Base-by-base conservation (phyloP, 1,140 invertebrate genomes). In the Heliconius melpomene region DNA sequence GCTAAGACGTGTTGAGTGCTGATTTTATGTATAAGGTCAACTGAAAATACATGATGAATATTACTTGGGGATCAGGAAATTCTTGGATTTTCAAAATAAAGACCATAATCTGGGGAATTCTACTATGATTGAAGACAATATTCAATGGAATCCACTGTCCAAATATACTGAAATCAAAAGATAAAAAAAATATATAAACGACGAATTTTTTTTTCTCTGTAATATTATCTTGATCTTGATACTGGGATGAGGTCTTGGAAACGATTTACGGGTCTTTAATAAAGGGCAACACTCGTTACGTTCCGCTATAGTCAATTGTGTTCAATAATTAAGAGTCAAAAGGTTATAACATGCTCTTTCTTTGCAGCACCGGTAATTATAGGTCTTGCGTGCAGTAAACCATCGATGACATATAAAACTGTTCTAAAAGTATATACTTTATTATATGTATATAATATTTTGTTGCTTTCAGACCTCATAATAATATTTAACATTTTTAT, bases 251-350 rank as follows among this genome's bases (percentile, higher is more conserved):
- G 26, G 57, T 84, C 82, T 87, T 75, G 79, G 80, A 86, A 89
- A 86, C 90, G 85, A 91, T 90, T 91, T 89, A 89, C 83, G 88
- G 84, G 78, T 84, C 82, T 84, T 87, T 85, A 91, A 86, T 89
- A 91, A 91, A 90, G 85, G 87, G 84, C 87, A 90, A 78, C 57
- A 82, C 87, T 83, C 84, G 82, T 84, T 83, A 77, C 66, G 81
- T 79, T 82, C 72, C 81, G 81, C 87, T 86, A 89, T 90, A 87
- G 85, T 90, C 77, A 79, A 81, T 84, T 84, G 80, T 78, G 80
- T 86, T 85, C 84, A 85, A 88, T 91, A 90, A 92, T 90, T 89
- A 91, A 92, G 87, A 90, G 87, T 88, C 86, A 77, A 84, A 89
- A 90, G 87, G 86, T 90, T 89, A 86, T 82, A 78, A 87, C 83